These are phyloP conservation scores for Drosophila navojoa DNA, from an alignment of 1,140 invertebrate genomes.

Conservation along the genomic window DNA sequence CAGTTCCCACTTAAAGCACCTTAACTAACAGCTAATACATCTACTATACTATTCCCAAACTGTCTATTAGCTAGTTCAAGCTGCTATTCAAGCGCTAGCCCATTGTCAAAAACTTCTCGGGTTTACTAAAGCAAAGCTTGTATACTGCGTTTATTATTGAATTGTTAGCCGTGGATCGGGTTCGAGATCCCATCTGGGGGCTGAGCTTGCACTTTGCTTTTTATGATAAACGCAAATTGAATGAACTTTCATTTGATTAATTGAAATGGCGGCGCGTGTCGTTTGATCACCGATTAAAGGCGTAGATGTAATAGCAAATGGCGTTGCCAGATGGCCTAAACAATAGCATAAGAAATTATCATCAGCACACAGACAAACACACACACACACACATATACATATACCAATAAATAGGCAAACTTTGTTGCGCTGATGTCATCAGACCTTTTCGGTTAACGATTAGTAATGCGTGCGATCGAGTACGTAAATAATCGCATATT, in stretches of 20 bases:
- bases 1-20: neutral
- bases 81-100: too few species aligned
- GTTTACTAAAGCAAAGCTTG: too few species aligned
- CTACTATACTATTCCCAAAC: too few species aligned
- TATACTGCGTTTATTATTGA: too few species aligned
- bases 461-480: conserved; percentile 3
- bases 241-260: conserved; percentile 22
- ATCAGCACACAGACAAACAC: neutral
- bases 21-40: neutral
- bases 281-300: conserved; percentile 23
- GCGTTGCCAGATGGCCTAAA: conserved; percentile 33
- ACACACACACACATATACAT: neutral
- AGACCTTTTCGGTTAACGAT: conserved; percentile 11
- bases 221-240: neutral
- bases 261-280: conserved; percentile 15
- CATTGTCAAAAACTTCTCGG: too few species aligned
- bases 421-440: conserved; percentile 39
- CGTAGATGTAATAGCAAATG: conserved; percentile 15
- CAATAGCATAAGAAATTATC: neutral
- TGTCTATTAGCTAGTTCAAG: too few species aligned
- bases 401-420: conserved; percentile 9
- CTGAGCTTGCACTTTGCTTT: conserved; percentile 8
- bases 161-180: neutral
- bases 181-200: neutral
- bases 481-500: neutral